Evolutionary conservation across 2,797 vertebrate species (phyloP), one percentile per base, ranked within the genome.

Genomic region (Crenuchus spilurus): DNA sequence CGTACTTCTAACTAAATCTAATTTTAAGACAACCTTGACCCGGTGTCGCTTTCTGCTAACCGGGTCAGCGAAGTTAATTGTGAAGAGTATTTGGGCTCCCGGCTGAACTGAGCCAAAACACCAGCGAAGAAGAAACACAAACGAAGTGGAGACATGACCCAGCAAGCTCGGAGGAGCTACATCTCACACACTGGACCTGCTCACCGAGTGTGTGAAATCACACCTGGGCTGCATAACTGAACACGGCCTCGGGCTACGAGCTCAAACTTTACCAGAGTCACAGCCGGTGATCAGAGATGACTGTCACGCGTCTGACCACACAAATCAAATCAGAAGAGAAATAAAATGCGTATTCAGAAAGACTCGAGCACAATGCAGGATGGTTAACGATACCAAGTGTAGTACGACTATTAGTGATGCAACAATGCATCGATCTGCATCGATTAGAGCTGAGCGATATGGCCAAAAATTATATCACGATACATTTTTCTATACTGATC

Each of bases 131-230:
- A 64, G 49, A 28, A 20, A 16, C 31, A 20, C 1, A 16, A 24
- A 65, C 39, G 6, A 46, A 30, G 39, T 20, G n/a, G 20, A 74
- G 72, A 74, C 72, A 65, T 66, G 72, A 74, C 44, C 72, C 72
- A 58, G 62, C 62, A 74, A 62, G 72, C 61, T 18, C 30, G 14
- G 33, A 37, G 71, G 13, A 48, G 33, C 13, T 54, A 33, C 37
- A 44, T 55, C 44, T 64, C 72, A 74, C 44, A 16, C 26, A 20
- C 44, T 30, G n/a, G 52, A 10, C 52, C 1, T 20, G 22, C 20
- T n/a, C 41, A 44, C 14, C n/a, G n/a, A n/a, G n/a, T 5, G 20
- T 49, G 48, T 26, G 20, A 51, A 26, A 4, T 13, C 48, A 13
- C 48, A 51, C 16, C 60, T 39, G 6, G 14, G 1, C 51, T 33